Conservation (phyloP, 2,888 invertebrate genomes). For the Lomographa bimaculata region DNA sequence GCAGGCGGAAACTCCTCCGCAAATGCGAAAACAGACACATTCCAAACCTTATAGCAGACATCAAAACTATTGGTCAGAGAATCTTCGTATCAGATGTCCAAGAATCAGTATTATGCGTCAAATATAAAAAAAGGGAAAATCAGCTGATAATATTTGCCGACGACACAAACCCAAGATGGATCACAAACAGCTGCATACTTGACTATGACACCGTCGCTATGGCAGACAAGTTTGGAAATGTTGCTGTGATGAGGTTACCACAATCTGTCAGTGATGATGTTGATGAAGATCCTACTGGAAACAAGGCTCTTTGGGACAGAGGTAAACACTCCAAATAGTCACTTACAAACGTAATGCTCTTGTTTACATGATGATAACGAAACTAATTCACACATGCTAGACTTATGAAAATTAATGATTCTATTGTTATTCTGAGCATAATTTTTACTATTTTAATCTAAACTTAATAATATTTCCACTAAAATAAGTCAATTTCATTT, state of each 20-base stretch:
- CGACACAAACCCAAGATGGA: slow-evolving; percentile 98
- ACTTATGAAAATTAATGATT: slow-evolving; percentile 80
- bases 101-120: slow-evolving; percentile 97
- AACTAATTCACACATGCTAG: slow-evolving; percentile 79
- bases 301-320: slow-evolving; percentile 97
- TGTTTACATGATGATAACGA: slow-evolving; percentile 60
- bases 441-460: no score
- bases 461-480: not conserved
- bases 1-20: slow-evolving; percentile 94
- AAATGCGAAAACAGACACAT: slow-evolving; percentile 99
- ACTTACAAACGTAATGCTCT: not conserved
- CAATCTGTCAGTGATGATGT: slow-evolving; percentile 97
- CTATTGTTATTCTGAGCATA: slow-evolving; percentile 51
- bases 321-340: slow-evolving; percentile 56
- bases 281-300: slow-evolving; percentile 99
- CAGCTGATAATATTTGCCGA: slow-evolving; percentile 99
- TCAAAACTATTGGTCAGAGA: slow-evolving; percentile 96
- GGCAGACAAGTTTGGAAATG: slow-evolving; percentile 99
- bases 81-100: slow-evolving; percentile 98
- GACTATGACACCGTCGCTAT: slow-evolving; percentile 98
- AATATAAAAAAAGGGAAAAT: slow-evolving; percentile 97
- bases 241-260: slow-evolving; percentile 95
- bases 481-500: slow-evolving; percentile 16
- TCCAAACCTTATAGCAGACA: slow-evolving; percentile 96
- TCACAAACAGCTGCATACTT: slow-evolving; percentile 94